Evolutionary conservation across 2,888 invertebrate genomes (phyloP), one percentile per base, ranked within the genome.

Genomic region (Leptura quadrifasciata): DNA sequence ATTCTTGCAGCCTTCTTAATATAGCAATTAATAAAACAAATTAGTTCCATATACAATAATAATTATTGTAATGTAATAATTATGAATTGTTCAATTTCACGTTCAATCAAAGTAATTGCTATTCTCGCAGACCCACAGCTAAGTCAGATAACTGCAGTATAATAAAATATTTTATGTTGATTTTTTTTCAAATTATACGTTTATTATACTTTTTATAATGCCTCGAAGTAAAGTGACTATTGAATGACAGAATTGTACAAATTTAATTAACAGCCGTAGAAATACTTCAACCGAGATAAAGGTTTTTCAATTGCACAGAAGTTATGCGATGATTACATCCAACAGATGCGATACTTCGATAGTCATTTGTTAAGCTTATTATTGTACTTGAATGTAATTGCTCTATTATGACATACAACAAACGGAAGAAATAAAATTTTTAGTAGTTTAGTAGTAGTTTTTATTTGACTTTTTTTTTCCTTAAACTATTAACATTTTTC

Each of bases 31-130:
- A 24, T 35, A 27, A 27, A 61, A 18, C 15, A 15, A 61, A 61
- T 61, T 61, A n/a, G 61, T 61, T 61, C 18, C 31, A 61, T 18
- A 35, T n/a, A n/a, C n/a, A n/a, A n/a, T 31, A 61, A 61, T 61
- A 35, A 61, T 21, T 10, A 10, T 20, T 61, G 8, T 18, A 39
- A 47, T 47, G 39, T 63, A 63, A 60, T 47, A 47, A 63, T 63
- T 39, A 39, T 63, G 39, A 39, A 63, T 20, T 39, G 15, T 63
- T 10, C 39, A 39, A 39, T 63, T 63, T 39, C 39, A 39, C 63
- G 63, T 63, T 39, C 63, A 63, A 63, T 39, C 39, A 20, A 39
- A 39, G 20, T 35, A 12, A 63, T 27, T 35, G 39, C 10, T 31
- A 0, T 35, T 35, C 39, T 63, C 5, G 12, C 63, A 39, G 10